phyloP scores from a whole-genome alignment of 2,888 invertebrate species.

The Operophtera brumata region DNA sequence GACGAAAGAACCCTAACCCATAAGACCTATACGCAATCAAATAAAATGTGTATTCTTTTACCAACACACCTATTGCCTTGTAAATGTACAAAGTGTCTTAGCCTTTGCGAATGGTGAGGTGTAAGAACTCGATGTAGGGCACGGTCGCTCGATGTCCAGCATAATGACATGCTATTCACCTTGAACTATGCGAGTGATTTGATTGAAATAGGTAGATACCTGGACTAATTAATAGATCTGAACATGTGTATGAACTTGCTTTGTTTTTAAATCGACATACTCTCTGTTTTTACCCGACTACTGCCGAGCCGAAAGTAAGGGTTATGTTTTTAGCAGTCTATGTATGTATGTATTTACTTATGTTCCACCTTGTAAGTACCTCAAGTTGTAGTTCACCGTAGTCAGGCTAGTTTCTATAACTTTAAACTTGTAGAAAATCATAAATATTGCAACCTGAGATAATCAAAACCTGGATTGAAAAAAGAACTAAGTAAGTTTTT shows the following conservation, averaged over 20 bases:
- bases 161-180: conserved; percentile 17
- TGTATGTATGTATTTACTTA: no score
- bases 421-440: no score
- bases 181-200: conserved; percentile 17
- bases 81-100: background rate
- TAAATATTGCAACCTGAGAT: no score
- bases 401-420: no score
- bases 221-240: background rate
- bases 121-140: conserved; percentile 21
- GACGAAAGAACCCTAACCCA: no score
- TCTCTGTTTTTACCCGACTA: no score
- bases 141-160: conserved; percentile 24
- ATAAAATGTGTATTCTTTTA: background rate
- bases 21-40: background rate
- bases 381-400: no score
- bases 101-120: conserved; percentile 16
- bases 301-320: no score
- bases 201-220: conserved; percentile 9
- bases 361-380: no score
- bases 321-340: no score
- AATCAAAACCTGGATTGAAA: no score
- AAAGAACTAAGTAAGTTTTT: no score
- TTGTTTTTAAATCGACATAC: background rate
- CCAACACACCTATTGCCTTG: background rate
- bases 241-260: background rate